Evolutionary conservation across 2,113 vertebrate species (phyloP), one percentile per base, ranked within the genome.

Genomic region (Phaetusa simplex): DNA sequence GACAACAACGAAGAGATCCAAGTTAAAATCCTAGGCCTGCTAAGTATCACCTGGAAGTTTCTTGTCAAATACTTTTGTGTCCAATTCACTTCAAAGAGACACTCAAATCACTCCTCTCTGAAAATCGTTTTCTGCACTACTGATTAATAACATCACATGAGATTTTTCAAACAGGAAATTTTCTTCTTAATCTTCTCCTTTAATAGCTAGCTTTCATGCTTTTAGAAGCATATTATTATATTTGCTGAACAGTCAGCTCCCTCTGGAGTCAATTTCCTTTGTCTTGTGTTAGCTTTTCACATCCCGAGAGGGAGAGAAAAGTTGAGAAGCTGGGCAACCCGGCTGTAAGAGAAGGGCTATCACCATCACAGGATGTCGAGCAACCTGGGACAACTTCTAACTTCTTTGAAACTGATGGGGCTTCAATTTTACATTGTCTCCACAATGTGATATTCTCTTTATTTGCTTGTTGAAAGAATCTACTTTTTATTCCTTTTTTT

Each of bases 331-430:
- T n/a, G 50, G 42, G 29, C 36, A 72, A 43, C 9, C 17, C 2
- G 3, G 27, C 36, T 58, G 45, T 26, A 43, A 36, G 73, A n/a
- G 64, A 61, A 91, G 24, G n/a, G 42, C 45, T 27, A 4, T 9
- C 52, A 27, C 12, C 47, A 43, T 1, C 34, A 29, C n/a, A 23
- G 27, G n/a, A 11, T 3, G 20, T 0, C 0, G 0, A 65, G n/a
- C 9, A 55, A 4, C n/a, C 64, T 0, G 0, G 59, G 34, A 43
- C 18, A 80, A 36, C 6, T 61, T 59, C 58, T 13, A 15, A 20
- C 18, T 1, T 19, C 52, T 29, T 59, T 86, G 52, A 12, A 72
- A 3, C 5, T 24, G 45, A 9, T 3, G 42, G 65, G 64, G 71
- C 84, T 76, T 64, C 83, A 34, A 12, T 15, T 53, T 78, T 22